Conservation (phyloP, 2,797 vertebrate species). For the Neomorphus geoffroyi region DNA sequence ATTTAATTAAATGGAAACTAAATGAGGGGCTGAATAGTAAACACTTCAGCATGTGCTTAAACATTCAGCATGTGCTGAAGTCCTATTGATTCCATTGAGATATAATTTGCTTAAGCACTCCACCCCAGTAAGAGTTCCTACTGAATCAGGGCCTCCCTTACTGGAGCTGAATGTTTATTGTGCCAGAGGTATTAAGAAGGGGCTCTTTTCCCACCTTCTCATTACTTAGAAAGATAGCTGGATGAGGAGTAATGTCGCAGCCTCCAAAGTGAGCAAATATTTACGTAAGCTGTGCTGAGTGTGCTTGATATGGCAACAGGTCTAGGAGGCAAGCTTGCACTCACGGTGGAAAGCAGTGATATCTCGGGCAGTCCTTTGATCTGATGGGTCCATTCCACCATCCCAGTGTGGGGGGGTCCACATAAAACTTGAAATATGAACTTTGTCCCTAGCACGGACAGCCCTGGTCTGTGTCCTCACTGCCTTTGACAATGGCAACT, state of each 20-base stretch:
- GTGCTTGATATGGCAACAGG: not conserved
- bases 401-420: not conserved
- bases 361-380: not conserved
- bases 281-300: not conserved
- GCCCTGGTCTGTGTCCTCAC: not conserved
- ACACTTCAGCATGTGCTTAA: conserved; percentile 58
- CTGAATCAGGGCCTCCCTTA: not conserved
- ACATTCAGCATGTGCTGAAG: conserved; percentile 50
- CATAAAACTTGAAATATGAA: not conserved
- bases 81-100: conserved; percentile 41
- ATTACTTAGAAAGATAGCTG: not conserved
- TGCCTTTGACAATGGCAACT: not conserved
- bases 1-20: conserved; percentile 63
- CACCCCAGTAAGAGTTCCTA: not conserved
- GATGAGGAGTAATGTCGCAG: not conserved
- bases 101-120: conserved; percentile 49
- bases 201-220: not conserved
- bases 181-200: not conserved
- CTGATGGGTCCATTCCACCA: not conserved
- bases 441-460: not conserved
- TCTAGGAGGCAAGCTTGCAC: not conserved
- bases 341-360: not conserved
- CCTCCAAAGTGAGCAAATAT: not conserved
- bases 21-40: conserved; percentile 55
- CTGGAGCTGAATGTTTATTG: not conserved